Evolutionary conservation across 2,888 invertebrate species (phyloP), one percentile per base, ranked within the genome.

Genomic region (Plagiodera versicolora): DNA sequence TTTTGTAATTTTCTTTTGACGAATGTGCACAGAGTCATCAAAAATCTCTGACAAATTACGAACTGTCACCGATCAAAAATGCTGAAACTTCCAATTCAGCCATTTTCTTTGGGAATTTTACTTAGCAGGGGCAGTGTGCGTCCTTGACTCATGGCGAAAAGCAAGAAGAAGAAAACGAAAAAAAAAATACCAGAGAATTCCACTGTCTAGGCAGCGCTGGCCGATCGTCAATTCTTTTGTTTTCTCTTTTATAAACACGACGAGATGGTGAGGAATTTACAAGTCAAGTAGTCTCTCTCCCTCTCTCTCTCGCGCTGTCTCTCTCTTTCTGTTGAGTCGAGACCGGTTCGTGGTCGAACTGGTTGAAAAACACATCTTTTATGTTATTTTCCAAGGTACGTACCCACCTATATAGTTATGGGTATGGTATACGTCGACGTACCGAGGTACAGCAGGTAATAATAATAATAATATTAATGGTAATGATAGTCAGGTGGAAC

Each of bases 121-220:
- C 45, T 57, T 45, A 57, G 54, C 82, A 85, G 84, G 87, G 87
- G 87, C 87, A 87, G 84, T 86, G 87, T 85, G 87, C 87, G 87
- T 84, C 87, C 87, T 88, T 87, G 87, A 87, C 87, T 87, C 39
- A 39, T 50, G 5, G 5, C 11, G 20, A 20, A 20, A 9, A 49
- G 30, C 24, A 50, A 50, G 28, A 47, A 47, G 9, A 20, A 8
- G 47, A n/a, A 32, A n/a, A n/a, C n/a, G n/a, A n/a, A n/a, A n/a
- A n/a, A n/a, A n/a, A 47, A 19, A 39, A 39, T 14, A 2, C 39
- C 49, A 28, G 56, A 52, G 56, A 56, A 51, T 51, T 59, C 32
- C 18, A 49, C 39, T 50, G 56, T 62, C 62, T 62, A 62, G 58
- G 52, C 47, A 50, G n/a, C 55, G 54, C 48, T 62, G 53, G 39